A percentile compares a stretch with the other conserved stretches of the same genome.
These are phyloP conservation scores for Macrotrachela quadricornifera DNA, from an alignment of 1,140 invertebrate species.

Conservation along the genomic window DNA sequence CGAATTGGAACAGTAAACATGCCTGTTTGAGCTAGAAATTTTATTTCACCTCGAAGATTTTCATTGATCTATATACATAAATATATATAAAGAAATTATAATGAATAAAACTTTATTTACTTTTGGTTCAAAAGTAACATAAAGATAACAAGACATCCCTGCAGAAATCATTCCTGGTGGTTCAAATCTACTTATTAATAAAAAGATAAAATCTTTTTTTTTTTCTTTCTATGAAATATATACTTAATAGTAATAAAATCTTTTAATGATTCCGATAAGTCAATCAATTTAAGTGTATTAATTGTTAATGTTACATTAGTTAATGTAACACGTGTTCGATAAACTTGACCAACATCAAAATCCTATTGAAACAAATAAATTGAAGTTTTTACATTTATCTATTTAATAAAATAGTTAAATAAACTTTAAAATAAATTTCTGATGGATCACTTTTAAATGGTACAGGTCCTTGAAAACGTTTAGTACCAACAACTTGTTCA, in stretches of 20 bases:
- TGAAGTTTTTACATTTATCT: no score
- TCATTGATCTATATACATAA: slow-evolving; percentile 24
- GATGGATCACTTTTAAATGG: slow-evolving; percentile 29
- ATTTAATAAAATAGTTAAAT: no score
- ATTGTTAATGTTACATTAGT: slow-evolving; percentile 30
- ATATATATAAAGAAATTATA: neutral
- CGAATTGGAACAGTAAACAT: slow-evolving; percentile 24
- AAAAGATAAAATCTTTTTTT: neutral
- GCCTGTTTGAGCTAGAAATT: slow-evolving; percentile 27
- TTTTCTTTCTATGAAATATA: slow-evolving; percentile 9
- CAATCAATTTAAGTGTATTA: slow-evolving; percentile 24
- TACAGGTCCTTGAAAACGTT: slow-evolving; percentile 21
- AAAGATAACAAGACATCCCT: slow-evolving; percentile 28
- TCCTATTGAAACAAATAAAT: slow-evolving; percentile 17
- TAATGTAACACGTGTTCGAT: slow-evolving; percentile 26
- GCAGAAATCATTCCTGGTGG: slow-evolving; percentile 31
- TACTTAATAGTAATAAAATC: slow-evolving; percentile 28
- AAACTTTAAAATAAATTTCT: slow-evolving; percentile 28
- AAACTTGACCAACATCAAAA: slow-evolving; percentile 26
- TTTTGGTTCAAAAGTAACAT: slow-evolving; percentile 29
- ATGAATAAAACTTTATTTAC: slow-evolving; percentile 12
- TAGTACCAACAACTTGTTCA: slow-evolving; percentile 23
- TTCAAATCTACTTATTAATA: slow-evolving; percentile 2
- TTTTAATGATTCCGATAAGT: slow-evolving; percentile 25
- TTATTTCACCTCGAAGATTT: slow-evolving; percentile 24